Evolutionary conservation across 1,140 invertebrate species (phyloP), one percentile per base, ranked within the genome.

Genomic region (Neotoxoptera formosana): DNA sequence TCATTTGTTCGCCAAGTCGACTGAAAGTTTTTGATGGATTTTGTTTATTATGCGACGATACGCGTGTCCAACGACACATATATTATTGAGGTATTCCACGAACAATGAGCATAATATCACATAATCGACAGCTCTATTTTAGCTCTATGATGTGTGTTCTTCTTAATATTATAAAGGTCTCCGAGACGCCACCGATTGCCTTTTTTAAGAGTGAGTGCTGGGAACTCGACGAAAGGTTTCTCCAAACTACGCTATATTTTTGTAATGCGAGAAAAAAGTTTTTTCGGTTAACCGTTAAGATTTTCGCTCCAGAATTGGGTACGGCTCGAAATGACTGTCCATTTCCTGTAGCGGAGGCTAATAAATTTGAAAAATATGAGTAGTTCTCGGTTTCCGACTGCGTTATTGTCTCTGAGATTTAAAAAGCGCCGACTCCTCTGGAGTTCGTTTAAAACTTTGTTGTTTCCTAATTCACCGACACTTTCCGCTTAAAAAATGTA

Each of bases 391-490:
- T 48, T 88, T 88, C 86, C 86, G 47, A 88, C 47, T 88, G 47
- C n/a, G n/a, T 88, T 88, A 51, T 88, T 51, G 36, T 88, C 34
- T 51, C 21, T 51, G 86, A 88, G 86, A 9, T 88, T 88, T 88
- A 30, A 88, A 51, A 88, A 36, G 86, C 36, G 86, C 41, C 41
- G 20, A 34, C 30, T 88, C 30, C 30, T 88, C 30, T 23, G 47
- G n/a, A 51, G 86, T 48, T 88, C n/a, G 51, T 88, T 88, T 51
- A 53, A 51, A 88, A 88, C 47, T 88, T 88, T 86, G 41, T 86
- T 86, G 41, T 86, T 86, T 86, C 30, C n/a, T 51, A 51, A 51
- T 48, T 88, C 30, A 87, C 86, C 51, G n/a, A 88, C 47, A 88
- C 47, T 88, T 87, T 87, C n/a, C 47, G 48, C n/a, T 51, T 88